Evolutionary conservation across 1,140 invertebrate genomes (phyloP).

Genomic region (Drosophila cardini): DNA sequence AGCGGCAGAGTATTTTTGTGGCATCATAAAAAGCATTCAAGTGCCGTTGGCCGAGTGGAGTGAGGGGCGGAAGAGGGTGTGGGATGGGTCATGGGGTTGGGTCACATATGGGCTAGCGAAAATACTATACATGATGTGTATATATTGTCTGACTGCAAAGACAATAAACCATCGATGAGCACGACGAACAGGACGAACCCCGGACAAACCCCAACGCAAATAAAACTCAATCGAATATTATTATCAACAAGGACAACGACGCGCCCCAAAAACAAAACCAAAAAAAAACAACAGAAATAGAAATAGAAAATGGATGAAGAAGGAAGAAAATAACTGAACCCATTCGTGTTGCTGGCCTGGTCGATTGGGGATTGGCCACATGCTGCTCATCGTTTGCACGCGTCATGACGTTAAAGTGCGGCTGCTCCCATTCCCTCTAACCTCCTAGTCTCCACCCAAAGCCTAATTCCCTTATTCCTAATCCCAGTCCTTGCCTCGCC

Average conservation of each 20-base stretch:
- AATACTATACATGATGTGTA: slow-evolving; percentile 37
- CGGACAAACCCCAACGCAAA: slow-evolving; percentile 71
- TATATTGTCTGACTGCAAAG: slow-evolving; percentile 62
- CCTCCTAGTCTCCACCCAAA: background rate
- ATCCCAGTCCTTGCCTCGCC: slow-evolving; percentile 47
- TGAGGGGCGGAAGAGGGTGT: background rate
- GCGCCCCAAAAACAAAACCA: slow-evolving; percentile 42
- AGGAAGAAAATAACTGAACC: slow-evolving; percentile 34
- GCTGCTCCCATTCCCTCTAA: slow-evolving; percentile 11
- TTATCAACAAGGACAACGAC: slow-evolving; percentile 66
- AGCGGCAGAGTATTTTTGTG: slow-evolving; percentile 37
- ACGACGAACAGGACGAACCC: slow-evolving; percentile 26
- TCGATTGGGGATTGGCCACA: slow-evolving; percentile 67
- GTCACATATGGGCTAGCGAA: slow-evolving; percentile 45
- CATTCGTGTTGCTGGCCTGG: slow-evolving; percentile 38
- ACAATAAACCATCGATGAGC: slow-evolving; percentile 77
- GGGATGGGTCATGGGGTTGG: slow-evolving; percentile 62
- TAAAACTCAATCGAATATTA: slow-evolving; percentile 83
- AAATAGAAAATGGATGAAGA: too few relatives aligned
- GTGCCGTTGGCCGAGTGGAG: slow-evolving; percentile 16
- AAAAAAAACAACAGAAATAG: background rate
- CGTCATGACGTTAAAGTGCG: slow-evolving; percentile 53
- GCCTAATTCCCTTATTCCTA: slow-evolving; percentile 1
- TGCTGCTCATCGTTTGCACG: slow-evolving; percentile 63
- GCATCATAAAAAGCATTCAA: slow-evolving; percentile 44